These are phyloP conservation scores for Diplodus puntazzo DNA, from an alignment of 2,797 vertebrate species.

Conservation along the genomic window DNA sequence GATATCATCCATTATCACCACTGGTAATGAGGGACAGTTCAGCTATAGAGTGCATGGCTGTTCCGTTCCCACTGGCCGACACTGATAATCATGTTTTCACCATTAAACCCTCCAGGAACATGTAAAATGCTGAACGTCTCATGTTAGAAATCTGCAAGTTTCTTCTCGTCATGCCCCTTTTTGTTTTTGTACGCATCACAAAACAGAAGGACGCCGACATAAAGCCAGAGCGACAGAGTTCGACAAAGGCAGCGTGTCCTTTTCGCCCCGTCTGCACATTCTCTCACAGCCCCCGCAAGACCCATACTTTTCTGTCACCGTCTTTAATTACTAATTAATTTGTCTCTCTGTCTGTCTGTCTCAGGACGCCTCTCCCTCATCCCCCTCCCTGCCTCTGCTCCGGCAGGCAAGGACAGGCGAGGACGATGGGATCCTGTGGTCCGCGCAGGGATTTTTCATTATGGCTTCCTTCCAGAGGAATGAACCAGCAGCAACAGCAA, in stretches of 20 bases:
- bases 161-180: too few relatives aligned
- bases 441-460: constrained; percentile 62
- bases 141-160: too few relatives aligned
- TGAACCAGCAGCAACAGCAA: constrained; percentile 18
- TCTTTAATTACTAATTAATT: constrained; percentile 60
- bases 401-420: constrained; percentile 60
- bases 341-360: constrained; percentile 37
- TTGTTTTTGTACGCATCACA: too few relatives aligned
- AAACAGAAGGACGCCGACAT: not conserved
- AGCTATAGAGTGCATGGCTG: not conserved
- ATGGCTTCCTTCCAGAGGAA: constrained; percentile 67
- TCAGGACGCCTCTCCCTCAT: constrained; percentile 34
- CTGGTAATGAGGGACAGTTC: not conserved
- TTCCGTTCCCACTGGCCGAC: not conserved
- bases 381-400: constrained; percentile 5
- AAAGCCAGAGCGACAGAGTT: constrained; percentile 1
- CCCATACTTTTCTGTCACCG: constrained; percentile 14
- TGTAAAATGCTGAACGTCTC: too few relatives aligned
- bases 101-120: not conserved
- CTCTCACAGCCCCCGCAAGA: constrained; percentile 28
- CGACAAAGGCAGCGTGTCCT: constrained; percentile 1
- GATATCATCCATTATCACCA: too few relatives aligned
- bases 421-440: constrained; percentile 54
- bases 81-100: not conserved
- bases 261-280: constrained; percentile 10